Conservation (phyloP, 1,140 invertebrate species). For the Bacillus rossius region DNA sequence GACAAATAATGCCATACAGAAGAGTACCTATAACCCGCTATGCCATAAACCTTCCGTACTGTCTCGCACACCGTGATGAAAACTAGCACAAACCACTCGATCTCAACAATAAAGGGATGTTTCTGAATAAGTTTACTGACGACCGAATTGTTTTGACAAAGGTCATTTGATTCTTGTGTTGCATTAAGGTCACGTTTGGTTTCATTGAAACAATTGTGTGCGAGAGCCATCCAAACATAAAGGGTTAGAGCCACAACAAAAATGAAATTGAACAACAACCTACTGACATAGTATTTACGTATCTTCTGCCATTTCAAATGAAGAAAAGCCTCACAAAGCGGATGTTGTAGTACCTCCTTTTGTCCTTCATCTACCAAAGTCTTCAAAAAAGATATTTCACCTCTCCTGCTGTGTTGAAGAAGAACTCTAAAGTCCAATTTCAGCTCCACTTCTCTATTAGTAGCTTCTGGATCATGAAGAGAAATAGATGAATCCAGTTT, state of each 20-base stretch:
- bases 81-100: conserved; percentile 64
- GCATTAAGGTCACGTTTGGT: conserved; percentile 50
- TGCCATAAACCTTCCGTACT: conserved; percentile 67
- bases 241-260: conserved; percentile 71
- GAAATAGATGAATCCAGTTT: conserved; percentile 72
- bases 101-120: conserved; percentile 66
- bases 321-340: conserved; percentile 74
- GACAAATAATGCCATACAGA: conserved; percentile 71
- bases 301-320: conserved; percentile 87
- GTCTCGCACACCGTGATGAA: conserved; percentile 69
- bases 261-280: conserved; percentile 70
- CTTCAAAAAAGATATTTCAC: conserved; percentile 74
- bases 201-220: conserved; percentile 72
- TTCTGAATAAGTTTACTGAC: conserved; percentile 60
- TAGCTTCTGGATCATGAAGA: conserved; percentile 68
- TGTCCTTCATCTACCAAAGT: conserved; percentile 79
- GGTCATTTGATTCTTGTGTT: conserved; percentile 46
- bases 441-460: conserved; percentile 72
- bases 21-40: conserved; percentile 70
- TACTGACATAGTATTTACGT: conserved; percentile 76
- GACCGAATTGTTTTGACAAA: conserved; percentile 50
- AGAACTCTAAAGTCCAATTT: conserved; percentile 73
- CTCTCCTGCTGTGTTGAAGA: conserved; percentile 67
- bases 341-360: conserved; percentile 75
- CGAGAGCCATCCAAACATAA: conserved; percentile 68